Evolutionary conservation across 2,113 vertebrate genomes (phyloP).

Genomic region (Eubucco bourcierii): DNA sequence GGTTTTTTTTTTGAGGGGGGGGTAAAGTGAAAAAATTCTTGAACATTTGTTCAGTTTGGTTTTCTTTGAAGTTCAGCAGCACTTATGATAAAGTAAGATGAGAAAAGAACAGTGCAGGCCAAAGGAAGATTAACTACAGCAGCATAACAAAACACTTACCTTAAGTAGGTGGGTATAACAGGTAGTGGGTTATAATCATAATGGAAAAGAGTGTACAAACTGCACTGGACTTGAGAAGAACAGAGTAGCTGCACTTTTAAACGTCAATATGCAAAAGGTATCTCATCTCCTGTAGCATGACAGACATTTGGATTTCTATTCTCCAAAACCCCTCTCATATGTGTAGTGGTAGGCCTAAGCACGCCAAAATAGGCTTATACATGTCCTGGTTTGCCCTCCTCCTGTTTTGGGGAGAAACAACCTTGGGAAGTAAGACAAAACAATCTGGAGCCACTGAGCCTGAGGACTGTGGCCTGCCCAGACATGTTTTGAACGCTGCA

Average conservation of each 20-base stretch:
- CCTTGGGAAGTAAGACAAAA: too few species aligned
- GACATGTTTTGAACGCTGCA: too few species aligned
- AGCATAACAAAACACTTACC: background rate
- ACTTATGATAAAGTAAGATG: background rate
- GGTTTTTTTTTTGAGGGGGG: too few species aligned
- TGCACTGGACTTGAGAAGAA: background rate
- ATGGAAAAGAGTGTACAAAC: background rate
- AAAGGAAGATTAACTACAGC: accelerated
- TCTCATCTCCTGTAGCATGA: background rate
- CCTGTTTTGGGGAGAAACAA: too few species aligned
- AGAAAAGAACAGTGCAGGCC: background rate
- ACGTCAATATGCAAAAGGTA: background rate
- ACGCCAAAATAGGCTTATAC: too few species aligned
- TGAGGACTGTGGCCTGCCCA: too few species aligned
- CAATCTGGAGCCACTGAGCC: too few species aligned
- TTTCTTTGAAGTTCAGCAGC: background rate
- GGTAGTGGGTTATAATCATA: background rate
- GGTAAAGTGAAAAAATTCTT: background rate
- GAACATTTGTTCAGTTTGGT: background rate
- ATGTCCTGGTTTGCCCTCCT: too few species aligned
- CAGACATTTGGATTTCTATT: background rate
- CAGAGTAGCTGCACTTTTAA: background rate
- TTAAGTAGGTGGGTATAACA: background rate
- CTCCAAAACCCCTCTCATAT: background rate
- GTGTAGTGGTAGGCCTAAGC: too few species aligned